Evolutionary conservation across 2,888 invertebrate genomes (phyloP).

Genomic region (Platycnemis pennipes): DNA sequence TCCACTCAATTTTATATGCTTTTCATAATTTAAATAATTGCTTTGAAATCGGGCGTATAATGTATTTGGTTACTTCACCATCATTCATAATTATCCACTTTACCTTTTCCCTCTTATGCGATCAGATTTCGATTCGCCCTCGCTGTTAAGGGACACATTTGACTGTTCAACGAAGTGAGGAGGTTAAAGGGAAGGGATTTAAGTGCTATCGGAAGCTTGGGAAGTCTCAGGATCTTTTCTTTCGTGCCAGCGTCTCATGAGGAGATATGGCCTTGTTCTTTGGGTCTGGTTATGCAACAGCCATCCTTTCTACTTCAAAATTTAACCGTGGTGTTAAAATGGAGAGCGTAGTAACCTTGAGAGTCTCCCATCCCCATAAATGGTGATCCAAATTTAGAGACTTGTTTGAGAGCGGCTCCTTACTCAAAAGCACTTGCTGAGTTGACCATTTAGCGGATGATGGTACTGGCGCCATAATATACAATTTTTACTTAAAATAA

Average conservation of each 20-base stretch:
- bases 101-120: too few species aligned
- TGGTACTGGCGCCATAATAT: neutral
- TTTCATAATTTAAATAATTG: too few species aligned
- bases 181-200: neutral
- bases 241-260: neutral
- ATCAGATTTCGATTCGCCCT: neutral
- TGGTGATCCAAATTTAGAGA: neutral
- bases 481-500: too few species aligned
- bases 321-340: neutral
- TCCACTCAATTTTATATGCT: too few species aligned
- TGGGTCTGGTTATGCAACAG: neutral
- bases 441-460: neutral
- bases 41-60: too few species aligned
- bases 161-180: neutral
- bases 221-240: neutral
- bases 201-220: neutral
- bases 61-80: too few species aligned
- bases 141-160: neutral
- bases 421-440: too few species aligned
- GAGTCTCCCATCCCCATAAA: neutral
- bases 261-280: neutral
- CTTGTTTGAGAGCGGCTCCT: neutral
- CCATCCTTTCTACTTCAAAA: too few species aligned
- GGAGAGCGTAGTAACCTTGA: neutral
- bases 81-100: too few species aligned